A percentile compares a stretch with the other conserved stretches of the same genome.
Evolutionary conservation across 1,140 invertebrate genomes (phyloP).

Genomic region (Chironomus tepperi): DNA sequence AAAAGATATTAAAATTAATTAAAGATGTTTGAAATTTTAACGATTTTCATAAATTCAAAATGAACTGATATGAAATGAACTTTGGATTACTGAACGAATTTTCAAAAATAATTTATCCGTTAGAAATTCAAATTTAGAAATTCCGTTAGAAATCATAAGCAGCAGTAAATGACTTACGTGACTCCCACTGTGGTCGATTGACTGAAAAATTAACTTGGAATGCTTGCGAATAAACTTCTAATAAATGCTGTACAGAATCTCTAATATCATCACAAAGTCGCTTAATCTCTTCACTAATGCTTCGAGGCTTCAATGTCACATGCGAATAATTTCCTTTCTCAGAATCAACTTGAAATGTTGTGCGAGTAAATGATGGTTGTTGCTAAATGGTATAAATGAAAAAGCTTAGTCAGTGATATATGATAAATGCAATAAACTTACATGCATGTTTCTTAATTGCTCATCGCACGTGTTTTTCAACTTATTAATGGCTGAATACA

Average conservation of each 20-base stretch:
- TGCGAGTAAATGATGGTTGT: conserved; percentile 30
- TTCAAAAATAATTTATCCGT: too few species aligned
- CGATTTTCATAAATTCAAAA: too few species aligned
- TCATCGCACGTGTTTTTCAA: conserved; percentile 54
- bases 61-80: too few species aligned
- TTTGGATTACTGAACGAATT: too few species aligned
- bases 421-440: background rate
- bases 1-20: conserved; percentile 25
- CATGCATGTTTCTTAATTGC: background rate
- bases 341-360: conserved; percentile 38
- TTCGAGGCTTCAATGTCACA: conserved; percentile 45
- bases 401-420: conserved; percentile 26
- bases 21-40: background rate
- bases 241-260: conserved; percentile 61
- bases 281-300: conserved; percentile 48
- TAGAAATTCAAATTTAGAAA: too few species aligned
- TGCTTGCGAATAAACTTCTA: conserved; percentile 71
- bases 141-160: too few species aligned
- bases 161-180: conserved; percentile 33
- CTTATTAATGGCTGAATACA: conserved; percentile 62
- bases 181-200: conserved; percentile 34
- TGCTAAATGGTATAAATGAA: conserved; percentile 32
- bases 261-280: conserved; percentile 57
- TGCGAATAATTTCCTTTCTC: conserved; percentile 53
- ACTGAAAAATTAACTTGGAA: conserved; percentile 71